Percentiles rank a stretch among this genome's conserved stretches.
Evolutionary conservation across 64 coral and sea anemone genomes (phyloP).

Genomic region (Dendronephthya gigantea): DNA sequence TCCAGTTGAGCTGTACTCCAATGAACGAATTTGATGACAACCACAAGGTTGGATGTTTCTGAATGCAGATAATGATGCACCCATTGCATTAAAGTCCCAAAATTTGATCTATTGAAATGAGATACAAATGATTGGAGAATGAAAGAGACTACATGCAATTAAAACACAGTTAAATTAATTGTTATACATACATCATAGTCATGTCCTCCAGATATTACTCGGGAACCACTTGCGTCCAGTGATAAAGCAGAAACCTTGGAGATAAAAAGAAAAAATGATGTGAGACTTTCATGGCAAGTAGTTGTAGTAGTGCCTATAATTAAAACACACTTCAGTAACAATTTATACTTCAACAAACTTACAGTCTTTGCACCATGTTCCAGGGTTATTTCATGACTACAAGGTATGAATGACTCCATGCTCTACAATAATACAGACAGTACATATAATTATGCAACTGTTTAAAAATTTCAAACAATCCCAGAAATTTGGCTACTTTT

Average conservation of each 20-base stretch:
- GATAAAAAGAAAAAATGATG: neutral
- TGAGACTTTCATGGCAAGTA: too few species aligned
- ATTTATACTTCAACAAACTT: too few species aligned
- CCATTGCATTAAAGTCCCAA: constrained; percentile 98
- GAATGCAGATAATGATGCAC: constrained; percentile 60
- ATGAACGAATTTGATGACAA: constrained; percentile 74
- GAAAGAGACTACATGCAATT: neutral
- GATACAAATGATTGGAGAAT: neutral
- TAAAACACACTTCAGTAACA: too few species aligned
- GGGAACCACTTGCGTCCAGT: constrained; percentile 74
- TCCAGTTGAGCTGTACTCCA: constrained; percentile 81
- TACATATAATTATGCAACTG: too few species aligned
- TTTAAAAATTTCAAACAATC: neutral
- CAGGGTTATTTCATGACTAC: constrained; percentile 81
- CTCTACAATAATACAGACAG: constrained; percentile 22
- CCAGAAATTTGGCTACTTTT: neutral
- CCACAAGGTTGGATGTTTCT: constrained; percentile 79
- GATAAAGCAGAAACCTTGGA: constrained; percentile 67
- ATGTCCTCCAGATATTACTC: constrained; percentile 71
- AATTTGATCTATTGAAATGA: constrained; percentile 55
- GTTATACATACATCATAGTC: constrained; percentile 59
- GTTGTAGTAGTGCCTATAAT: too few species aligned
- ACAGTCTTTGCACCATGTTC: constrained; percentile 89
- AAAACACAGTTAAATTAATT: neutral
- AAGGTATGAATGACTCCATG: constrained; percentile 52